phyloP scores from a whole-genome alignment of 2,113 vertebrate species.

The Coturnix japonica region DNA sequence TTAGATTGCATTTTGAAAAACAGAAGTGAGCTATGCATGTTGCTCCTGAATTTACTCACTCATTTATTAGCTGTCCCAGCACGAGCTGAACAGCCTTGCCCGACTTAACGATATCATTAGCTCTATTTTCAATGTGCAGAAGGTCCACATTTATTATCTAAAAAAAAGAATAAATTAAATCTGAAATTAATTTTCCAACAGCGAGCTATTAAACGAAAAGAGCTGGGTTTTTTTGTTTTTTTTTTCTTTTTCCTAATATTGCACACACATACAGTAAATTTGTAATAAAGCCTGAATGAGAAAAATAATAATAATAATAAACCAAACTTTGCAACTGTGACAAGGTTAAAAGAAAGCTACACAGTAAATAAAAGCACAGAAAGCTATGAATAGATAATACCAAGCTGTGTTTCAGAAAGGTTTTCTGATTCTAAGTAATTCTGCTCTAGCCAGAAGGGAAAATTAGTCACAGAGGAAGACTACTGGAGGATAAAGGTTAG shows the following conservation, averaged over 20 bases:
- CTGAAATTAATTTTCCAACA: constrained; percentile 19
- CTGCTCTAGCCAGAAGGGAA: constrained; percentile 17
- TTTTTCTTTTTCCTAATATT: not conserved
- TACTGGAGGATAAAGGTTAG: constrained; percentile 2
- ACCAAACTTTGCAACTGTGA: not conserved
- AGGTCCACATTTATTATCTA: constrained; percentile 94
- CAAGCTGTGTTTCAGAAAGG: not conserved
- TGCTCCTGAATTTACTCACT: constrained; percentile 83
- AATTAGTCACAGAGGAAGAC: not conserved
- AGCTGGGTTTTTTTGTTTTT: not conserved
- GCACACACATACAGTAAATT: not conserved
- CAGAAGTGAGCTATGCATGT: not conserved
- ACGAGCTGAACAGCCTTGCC: constrained; percentile 88
- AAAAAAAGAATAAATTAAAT: not conserved
- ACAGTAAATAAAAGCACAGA: not conserved
- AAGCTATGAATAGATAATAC: not conserved
- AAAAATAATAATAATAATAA: not conserved
- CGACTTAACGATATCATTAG: constrained; percentile 87
- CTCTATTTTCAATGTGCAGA: constrained; percentile 91
- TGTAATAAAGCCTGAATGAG: not conserved
- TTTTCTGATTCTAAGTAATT: constrained; percentile 14
- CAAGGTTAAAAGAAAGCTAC: not conserved
- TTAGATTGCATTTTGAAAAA: not conserved
- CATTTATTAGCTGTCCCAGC: constrained; percentile 92
- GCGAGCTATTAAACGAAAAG: not conserved